These are phyloP conservation scores for Henricia sp. DNA, from an alignment of 53 echinoderm and acorn worm species.

Conservation along the genomic window DNA sequence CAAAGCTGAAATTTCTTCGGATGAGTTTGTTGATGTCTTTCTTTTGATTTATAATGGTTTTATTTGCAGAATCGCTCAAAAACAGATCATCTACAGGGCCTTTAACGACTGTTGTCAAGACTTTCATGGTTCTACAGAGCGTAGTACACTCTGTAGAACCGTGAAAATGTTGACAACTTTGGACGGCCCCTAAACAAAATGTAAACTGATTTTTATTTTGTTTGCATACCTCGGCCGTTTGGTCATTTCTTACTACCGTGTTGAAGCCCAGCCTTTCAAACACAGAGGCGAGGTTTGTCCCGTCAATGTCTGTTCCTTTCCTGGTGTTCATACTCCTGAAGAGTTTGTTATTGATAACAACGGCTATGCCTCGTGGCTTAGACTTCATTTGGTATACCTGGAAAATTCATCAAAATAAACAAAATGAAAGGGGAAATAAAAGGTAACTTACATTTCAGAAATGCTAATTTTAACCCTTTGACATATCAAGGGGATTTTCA, in stretches of 20 bases:
- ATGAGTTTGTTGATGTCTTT: too few relatives aligned
- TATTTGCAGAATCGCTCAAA: too few relatives aligned
- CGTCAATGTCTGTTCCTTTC: conserved; percentile 88
- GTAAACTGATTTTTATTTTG: too few relatives aligned
- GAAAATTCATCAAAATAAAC: background rate
- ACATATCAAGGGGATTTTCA: too few relatives aligned
- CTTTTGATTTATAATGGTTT: too few relatives aligned
- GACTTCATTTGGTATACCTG: conserved; percentile 88
- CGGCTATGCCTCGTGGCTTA: conserved; percentile 83
- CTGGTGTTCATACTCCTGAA: conserved; percentile 83
- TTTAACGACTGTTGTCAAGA: too few relatives aligned
- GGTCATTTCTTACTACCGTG: conserved; percentile 49
- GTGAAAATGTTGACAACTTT: too few relatives aligned
- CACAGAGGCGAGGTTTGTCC: conserved; percentile 69
- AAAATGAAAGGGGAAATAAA: background rate
- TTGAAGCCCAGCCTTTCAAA: conserved; percentile 91
- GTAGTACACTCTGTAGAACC: too few relatives aligned
- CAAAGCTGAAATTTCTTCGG: too few relatives aligned
- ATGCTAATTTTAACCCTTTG: background rate
- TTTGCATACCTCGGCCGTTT: conserved; percentile 67
- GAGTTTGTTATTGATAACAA: conserved; percentile 88
- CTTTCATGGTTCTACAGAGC: too few relatives aligned
- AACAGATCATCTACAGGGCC: too few relatives aligned
- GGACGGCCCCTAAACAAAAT: too few relatives aligned
- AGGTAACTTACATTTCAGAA: background rate